phyloP scores from a whole-genome alignment of 2,888 invertebrate species.

The Agrilus biguttatus region DNA sequence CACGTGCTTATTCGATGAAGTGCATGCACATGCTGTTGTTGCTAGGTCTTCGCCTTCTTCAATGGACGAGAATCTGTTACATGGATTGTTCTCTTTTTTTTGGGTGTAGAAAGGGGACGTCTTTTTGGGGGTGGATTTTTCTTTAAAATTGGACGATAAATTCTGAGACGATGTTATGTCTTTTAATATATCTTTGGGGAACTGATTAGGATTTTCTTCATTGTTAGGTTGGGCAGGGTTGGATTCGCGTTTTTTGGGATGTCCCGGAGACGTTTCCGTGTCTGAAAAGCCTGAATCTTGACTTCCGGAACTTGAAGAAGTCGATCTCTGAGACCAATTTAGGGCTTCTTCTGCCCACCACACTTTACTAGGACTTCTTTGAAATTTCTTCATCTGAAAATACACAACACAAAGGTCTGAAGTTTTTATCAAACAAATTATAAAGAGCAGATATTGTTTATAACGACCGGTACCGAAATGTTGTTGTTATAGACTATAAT shows the following conservation, averaged over 20 bases:
- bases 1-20: too few relatives aligned
- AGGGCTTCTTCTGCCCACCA: constrained; percentile 40
- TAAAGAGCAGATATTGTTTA: too few relatives aligned
- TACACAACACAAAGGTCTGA: constrained; percentile 16
- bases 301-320: constrained; percentile 52
- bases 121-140: constrained; percentile 23
- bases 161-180: constrained; percentile 19
- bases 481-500: too few relatives aligned
- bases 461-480: too few relatives aligned
- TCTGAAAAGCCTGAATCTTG: constrained; percentile 74
- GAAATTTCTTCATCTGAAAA: constrained; percentile 48
- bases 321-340: constrained; percentile 30
- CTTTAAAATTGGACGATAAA: constrained; percentile 29
- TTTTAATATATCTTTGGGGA: constrained; percentile 23
- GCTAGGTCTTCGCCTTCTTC: neutral
- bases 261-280: constrained; percentile 50
- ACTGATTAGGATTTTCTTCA: constrained; percentile 4
- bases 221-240: neutral
- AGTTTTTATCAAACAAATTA: too few relatives aligned
- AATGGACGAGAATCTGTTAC: too few relatives aligned
- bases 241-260: constrained; percentile 19
- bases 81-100: too few relatives aligned
- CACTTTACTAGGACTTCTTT: constrained; percentile 51
- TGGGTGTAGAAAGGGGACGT: neutral
- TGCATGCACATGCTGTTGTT: neutral